Evolutionary conservation across 2,113 vertebrate species (phyloP), one percentile per base, ranked within the genome.

Genomic region (Mustela nigripes): DNA sequence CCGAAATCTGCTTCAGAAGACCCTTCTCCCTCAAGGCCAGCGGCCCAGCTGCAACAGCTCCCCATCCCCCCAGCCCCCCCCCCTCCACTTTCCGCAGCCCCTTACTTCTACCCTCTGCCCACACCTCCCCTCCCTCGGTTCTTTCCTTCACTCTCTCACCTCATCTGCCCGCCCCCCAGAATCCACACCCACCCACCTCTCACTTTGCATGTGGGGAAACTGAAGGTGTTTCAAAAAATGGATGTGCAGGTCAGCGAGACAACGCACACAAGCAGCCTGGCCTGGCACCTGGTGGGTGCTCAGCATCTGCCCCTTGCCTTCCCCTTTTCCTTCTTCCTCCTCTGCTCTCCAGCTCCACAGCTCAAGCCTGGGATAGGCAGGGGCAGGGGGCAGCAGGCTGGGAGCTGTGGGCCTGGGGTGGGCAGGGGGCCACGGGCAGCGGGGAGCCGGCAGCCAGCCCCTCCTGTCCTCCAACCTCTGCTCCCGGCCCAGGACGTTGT

Each of bases 191-290:
- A 4, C 24, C 19, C 21, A 4, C 63, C 50, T 50, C 56, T 33
- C 82, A 33, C 69, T 28, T 89, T 42, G 24, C 19, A 10, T 2
- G 1, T 60, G n/a, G 48, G 48, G 58, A 92, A 74, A 81, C 50
- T 42, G 84, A 89, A 88, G 42, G n/a, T 16, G 69, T 87, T 67
- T 82, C 11, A 8, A 33, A 18, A 63, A 22, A 22, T 5, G 1
- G 28, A 19, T 2, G 2, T 1, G 15, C 0, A 12, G 6, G 3
- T 10, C 42, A 4, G 1, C 11, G 16, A 56, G 50, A 53, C 11
- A 3, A 2, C 0, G 4, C 33, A 21, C 5, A 0, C 0, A 1
- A 26, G 8, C n/a, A 45, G 53, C 65, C 18, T 0, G 16, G 11
- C 4, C 53, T 3, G 26, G 87, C 45, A 11, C 76, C 42, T 1